A percentile compares a stretch with the other conserved stretches of the same genome.
phyloP scores from a whole-genome alignment of 1,140 invertebrate genomes.

The Euwallacea fornicatus region DNA sequence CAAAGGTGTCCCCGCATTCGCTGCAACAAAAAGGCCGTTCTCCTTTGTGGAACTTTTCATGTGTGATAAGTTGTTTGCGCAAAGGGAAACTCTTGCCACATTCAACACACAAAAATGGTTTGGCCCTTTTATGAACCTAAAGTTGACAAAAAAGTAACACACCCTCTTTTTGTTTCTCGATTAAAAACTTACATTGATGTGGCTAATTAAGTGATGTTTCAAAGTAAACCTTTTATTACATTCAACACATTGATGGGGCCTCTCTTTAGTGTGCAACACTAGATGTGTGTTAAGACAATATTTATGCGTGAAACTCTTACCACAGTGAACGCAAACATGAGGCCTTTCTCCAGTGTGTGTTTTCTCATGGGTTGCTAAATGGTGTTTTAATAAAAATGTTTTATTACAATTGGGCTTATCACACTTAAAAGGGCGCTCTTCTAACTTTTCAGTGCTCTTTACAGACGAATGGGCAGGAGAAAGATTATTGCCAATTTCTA shows the following conservation, averaged over 20 bases:
- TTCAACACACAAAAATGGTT: slow-evolving; percentile 78
- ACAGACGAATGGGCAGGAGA: too few species aligned
- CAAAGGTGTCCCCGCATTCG: slow-evolving; percentile 86
- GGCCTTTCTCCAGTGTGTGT: slow-evolving; percentile 81
- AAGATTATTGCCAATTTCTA: too few species aligned
- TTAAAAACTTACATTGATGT: slow-evolving; percentile 62
- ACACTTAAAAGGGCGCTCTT: slow-evolving; percentile 37
- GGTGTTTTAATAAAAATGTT: slow-evolving; percentile 79
- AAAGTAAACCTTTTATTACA: slow-evolving; percentile 86
- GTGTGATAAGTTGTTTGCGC: slow-evolving; percentile 79
- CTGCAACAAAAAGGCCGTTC: slow-evolving; percentile 84
- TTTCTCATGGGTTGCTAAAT: slow-evolving; percentile 76
- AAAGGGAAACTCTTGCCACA: slow-evolving; percentile 80
- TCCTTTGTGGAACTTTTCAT: slow-evolving; percentile 85
- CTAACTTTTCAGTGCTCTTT: slow-evolving; percentile 7
- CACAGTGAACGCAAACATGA: slow-evolving; percentile 81
- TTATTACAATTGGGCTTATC: slow-evolving; percentile 53
- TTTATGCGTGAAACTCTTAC: slow-evolving; percentile 83
- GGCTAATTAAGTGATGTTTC: slow-evolving; percentile 77
- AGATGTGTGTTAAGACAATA: slow-evolving; percentile 82
- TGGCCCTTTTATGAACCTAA: slow-evolving; percentile 70
- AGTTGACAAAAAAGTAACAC: not conserved
- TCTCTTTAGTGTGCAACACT: slow-evolving; percentile 75
- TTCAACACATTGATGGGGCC: slow-evolving; percentile 79
- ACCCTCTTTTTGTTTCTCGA: not conserved